Evolutionary conservation across 2,888 invertebrate genomes (phyloP), one percentile per base, ranked within the genome.

Genomic region (Oconnorella tubifera): DNA sequence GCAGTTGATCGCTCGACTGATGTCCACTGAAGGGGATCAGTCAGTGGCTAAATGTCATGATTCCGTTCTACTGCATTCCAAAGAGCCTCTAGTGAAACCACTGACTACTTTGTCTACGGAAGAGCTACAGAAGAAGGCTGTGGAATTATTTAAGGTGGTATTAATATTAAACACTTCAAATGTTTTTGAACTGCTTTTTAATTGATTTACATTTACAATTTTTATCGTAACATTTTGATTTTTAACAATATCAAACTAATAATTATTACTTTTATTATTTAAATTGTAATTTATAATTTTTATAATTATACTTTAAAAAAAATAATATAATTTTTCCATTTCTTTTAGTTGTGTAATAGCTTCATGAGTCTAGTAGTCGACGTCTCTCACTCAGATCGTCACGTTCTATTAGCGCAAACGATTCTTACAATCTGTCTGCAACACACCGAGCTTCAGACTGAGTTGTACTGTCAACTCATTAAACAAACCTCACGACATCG

Each of bases 281-380:
- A n/a, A n/a, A n/a, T n/a, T n/a, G n/a, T n/a, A n/a, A n/a, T n/a
- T n/a, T n/a, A n/a, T n/a, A n/a, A n/a, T n/a, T n/a, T n/a, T n/a
- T n/a, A n/a, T n/a, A n/a, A n/a, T n/a, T n/a, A n/a, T n/a, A n/a
- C n/a, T n/a, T n/a, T n/a, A n/a, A n/a, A n/a, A n/a, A n/a, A n/a
- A n/a, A n/a, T n/a, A n/a, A n/a, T n/a, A n/a, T n/a, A n/a, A n/a
- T n/a, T n/a, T n/a, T n/a, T n/a, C n/a, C n/a, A 56, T 28, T 40
- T 40, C 3, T 77, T 80, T 58, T 85, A 93, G 92, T 92, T 94
- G 82, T 90, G 93, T 73, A 93, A 96, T 80, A 86, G 97, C 72
- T 98, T 97, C 85, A 93, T 92, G 88, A 94, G 93, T 2, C 95
- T 96, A 70, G 90, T 92, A 55, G 91, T 98, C 73, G 95, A 96